Evolutionary conservation across 1,140 invertebrate species (phyloP), one percentile per base, ranked within the genome.

Genomic region (Pseudachorutes palmiensis): DNA sequence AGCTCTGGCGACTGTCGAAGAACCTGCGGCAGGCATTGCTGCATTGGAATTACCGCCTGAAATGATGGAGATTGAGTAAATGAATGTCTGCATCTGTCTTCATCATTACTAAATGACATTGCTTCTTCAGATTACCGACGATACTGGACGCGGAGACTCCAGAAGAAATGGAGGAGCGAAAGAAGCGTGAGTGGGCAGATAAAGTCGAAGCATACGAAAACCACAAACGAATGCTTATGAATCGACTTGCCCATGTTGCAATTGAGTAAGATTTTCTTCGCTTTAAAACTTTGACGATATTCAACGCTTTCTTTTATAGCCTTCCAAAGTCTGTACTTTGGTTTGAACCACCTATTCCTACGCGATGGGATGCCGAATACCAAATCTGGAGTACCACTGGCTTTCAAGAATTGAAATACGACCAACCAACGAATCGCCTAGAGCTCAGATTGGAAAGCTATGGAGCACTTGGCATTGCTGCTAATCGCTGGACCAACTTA

Each of bases 351-450:
- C 90, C 90, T 0, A 80, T 87, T 16, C 85, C 90, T 2, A 89
- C 87, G 19, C 84, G 88, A 65, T 92, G 90, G 90, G 82, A 90
- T 68, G 80, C 62, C 5, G 75, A 82, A 1, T 75, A 75, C 60
- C 76, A 80, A 49, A 75, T 77, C 12, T 93, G 90, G 91, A 86
- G 85, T 0, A 89, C 83, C 1, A 82, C 86, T 62, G 85, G 88
- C 73, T 82, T 92, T 1, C 86, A 90, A 67, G 90, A 92, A 70
- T 82, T 88, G 45, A 90, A 90, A 75, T 91, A 87, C 74, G 90
- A 89, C 75, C 89, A 91, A 75, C 88, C 91, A 69, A 89, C 89
- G 73, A 83, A 89, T 59, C 66, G 63, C 2, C 9, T 72, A 1
- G 45, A 26, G 51, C 89, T 91, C 70, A 80, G 88, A 48, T 88